These are phyloP conservation scores for Prinia subflava DNA, from an alignment of 2,113 vertebrate species.

Conservation along the genomic window DNA sequence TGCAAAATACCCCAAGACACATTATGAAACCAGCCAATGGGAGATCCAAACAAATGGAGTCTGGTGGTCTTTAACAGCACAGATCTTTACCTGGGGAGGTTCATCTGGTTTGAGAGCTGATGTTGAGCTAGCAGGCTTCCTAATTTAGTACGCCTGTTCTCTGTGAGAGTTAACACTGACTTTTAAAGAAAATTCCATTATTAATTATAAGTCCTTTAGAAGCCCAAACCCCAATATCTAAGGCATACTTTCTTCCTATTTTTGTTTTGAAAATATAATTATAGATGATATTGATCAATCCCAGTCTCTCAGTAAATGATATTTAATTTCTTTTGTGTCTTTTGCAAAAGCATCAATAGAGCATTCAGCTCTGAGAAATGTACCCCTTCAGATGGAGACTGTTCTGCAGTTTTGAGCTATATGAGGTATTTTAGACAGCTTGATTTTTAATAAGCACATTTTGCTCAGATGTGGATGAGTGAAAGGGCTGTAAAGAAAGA, in stretches of 20 bases:
- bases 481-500: neutral
- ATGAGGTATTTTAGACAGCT: neutral
- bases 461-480: neutral
- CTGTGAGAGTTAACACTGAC: neutral
- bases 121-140: neutral
- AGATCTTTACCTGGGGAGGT: neutral
- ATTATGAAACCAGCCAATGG: neutral
- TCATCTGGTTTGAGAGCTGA: neutral
- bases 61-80: neutral
- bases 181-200: neutral
- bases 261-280: constrained; percentile 10
- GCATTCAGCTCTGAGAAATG: neutral
- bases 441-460: neutral
- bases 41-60: neutral
- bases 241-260: neutral
- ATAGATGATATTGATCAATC: neutral
- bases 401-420: neutral
- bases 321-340: constrained; percentile 19
- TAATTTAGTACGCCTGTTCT: neutral
- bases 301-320: neutral
- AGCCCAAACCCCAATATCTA: neutral
- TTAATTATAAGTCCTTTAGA: neutral
- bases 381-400: neutral
- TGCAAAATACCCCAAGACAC: neutral
- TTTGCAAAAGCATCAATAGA: neutral